Percentiles rank a stretch among this genome's conserved stretches.
phyloP scores from a whole-genome alignment of 2,113 vertebrate genomes.

The Pica pica region DNA sequence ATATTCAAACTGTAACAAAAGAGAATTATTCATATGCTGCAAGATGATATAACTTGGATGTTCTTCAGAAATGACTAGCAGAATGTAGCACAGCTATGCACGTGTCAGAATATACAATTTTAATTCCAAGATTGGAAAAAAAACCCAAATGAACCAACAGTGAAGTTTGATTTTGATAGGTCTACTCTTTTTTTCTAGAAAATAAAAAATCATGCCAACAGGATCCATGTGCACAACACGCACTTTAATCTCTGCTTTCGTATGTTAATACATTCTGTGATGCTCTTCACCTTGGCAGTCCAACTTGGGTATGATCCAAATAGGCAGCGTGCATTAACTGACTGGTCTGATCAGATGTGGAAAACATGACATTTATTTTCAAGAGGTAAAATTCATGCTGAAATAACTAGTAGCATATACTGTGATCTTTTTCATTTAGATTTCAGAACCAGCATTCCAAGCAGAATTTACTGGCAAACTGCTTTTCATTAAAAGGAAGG shows the following conservation, averaged over 20 bases:
- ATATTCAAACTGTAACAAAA: not conserved
- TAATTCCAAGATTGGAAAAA: not conserved
- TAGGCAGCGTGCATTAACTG: not conserved
- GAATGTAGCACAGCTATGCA: not conserved
- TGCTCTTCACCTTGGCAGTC: not conserved
- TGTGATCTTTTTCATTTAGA: conserved; percentile 1
- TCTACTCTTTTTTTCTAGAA: not conserved
- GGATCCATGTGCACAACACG: not conserved
- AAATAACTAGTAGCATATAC: not conserved
- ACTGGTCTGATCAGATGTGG: not conserved
- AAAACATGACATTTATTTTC: conserved; percentile 9
- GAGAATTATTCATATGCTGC: not conserved
- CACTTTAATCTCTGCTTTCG: conserved; percentile 22
- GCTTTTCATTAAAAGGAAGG: not conserved
- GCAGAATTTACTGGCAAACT: not conserved
- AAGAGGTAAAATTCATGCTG: not conserved
- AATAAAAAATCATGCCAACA: not conserved
- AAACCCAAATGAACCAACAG: not conserved
- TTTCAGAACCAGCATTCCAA: conserved; percentile 1
- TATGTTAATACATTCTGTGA: not conserved
- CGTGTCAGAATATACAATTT: not conserved
- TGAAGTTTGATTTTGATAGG: not conserved
- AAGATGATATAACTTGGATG: not conserved
- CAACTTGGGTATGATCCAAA: not conserved
- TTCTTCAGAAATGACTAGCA: not conserved